Evolutionary conservation across 1,140 invertebrate species (phyloP).

Genomic region (Hyles euphorbiae): DNA sequence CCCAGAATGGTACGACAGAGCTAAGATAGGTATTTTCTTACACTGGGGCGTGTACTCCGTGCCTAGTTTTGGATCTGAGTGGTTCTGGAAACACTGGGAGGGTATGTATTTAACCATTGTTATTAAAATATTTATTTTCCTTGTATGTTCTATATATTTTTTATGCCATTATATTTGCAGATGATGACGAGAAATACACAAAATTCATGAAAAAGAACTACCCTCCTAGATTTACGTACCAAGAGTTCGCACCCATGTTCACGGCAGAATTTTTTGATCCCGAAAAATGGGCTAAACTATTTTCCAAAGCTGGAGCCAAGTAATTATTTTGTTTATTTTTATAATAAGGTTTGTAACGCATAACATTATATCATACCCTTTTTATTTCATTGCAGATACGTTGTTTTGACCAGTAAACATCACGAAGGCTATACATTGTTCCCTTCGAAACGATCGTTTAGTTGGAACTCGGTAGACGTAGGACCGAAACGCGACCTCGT

Average conservation of each 20-base stretch:
- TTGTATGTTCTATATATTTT: slow-evolving; percentile 52
- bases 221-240: slow-evolving; percentile 88
- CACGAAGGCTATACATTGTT: slow-evolving; percentile 95
- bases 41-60: slow-evolving; percentile 97
- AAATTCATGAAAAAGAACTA: slow-evolving; percentile 87
- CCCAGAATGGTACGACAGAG: slow-evolving; percentile 92
- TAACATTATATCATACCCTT: neutral
- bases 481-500: slow-evolving; percentile 90
- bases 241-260: slow-evolving; percentile 89
- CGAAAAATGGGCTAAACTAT: slow-evolving; percentile 84
- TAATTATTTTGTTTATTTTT: slow-evolving; percentile 44
- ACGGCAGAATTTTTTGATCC: slow-evolving; percentile 90
- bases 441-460: slow-evolving; percentile 90
- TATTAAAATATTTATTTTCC: too few species aligned
- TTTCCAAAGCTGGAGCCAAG: slow-evolving; percentile 86
- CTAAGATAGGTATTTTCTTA: slow-evolving; percentile 94
- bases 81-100: slow-evolving; percentile 91
- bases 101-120: slow-evolving; percentile 55
- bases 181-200: slow-evolving; percentile 30
- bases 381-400: slow-evolving; percentile 79
- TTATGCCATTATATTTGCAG: slow-evolving; percentile 23
- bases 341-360: neutral
- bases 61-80: slow-evolving; percentile 89
- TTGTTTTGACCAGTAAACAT: slow-evolving; percentile 95
- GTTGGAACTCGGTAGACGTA: slow-evolving; percentile 93